Evolutionary conservation across 2,888 invertebrate genomes (phyloP), one percentile per base, ranked within the genome.

Genomic region (Rapana venosa): DNA sequence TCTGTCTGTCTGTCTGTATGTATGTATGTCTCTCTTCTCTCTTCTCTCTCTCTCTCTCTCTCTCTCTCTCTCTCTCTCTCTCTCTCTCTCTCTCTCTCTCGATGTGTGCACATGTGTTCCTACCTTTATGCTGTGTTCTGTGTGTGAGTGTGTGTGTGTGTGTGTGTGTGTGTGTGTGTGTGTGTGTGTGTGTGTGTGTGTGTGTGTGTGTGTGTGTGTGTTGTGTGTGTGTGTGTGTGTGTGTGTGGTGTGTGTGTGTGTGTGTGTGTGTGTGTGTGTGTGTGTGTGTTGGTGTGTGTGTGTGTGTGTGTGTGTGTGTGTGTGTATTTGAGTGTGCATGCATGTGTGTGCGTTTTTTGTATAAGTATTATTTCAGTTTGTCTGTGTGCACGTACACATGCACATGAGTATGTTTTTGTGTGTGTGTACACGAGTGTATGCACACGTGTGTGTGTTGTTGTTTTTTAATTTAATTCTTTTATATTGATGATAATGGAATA

Each of bases 41-140:
- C 26, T n/a, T 70, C 70, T 70, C 70, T 70, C 70, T 70, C 70
- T 70, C 70, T 70, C 70, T 70, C 70, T 70, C 70, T 70, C 70
- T 70, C 70, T 70, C 70, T 70, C 70, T 70, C 70, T 70, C 70
- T 6, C 8, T 6, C 8, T 6, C 8, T 6, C 8, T 6, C n/a
- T n/a, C n/a, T n/a, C n/a, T n/a, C n/a, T n/a, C n/a, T n/a, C n/a
- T n/a, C n/a, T 1, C 61, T 61, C 20, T 61, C 11, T 11, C 11
- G 20, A 1, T 61, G 20, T 61, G 11, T 61, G 61, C 61, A 11
- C 11, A 61, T 61, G 15, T 17, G 15, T 61, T 61, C 20, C 61
- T 17, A 20, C 61, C 61, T 20, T 17, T 61, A 17, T 61, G 2
- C 61, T 66, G 66, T 66, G 66, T 66, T 47, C 4, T 47, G 47